Percentiles rank a stretch among this genome's conserved stretches.
These are phyloP conservation scores for Zapus hudsonius DNA, from an alignment of 2,113 vertebrate species.

Conservation along the genomic window DNA sequence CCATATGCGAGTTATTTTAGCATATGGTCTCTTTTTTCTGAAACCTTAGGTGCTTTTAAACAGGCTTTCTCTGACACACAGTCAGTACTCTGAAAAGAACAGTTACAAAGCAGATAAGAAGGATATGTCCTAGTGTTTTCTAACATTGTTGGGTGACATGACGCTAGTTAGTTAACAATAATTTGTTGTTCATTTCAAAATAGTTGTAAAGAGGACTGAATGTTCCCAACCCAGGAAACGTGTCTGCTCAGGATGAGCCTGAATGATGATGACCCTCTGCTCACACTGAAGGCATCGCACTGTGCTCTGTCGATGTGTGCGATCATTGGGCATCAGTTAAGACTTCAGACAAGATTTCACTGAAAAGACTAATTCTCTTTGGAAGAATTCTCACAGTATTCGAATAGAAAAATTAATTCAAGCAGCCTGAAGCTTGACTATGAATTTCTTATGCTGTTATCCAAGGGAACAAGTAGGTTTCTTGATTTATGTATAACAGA, in stretches of 20 bases:
- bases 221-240: neutral
- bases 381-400: neutral
- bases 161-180: neutral
- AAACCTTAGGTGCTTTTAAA: neutral
- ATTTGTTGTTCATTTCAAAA: neutral
- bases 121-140: neutral
- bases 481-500: neutral
- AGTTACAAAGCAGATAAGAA: neutral
- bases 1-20: neutral
- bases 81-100: slow-evolving; percentile 12
- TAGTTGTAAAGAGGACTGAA: neutral
- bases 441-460: neutral
- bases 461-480: neutral
- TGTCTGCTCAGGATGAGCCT: neutral
- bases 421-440: neutral
- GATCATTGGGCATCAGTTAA: neutral
- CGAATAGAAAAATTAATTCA: neutral
- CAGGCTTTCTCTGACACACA: neutral
- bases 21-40: neutral
- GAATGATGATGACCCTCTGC: neutral
- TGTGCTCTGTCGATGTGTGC: neutral
- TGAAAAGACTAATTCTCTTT: neutral
- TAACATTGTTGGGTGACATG: neutral
- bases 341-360: neutral
- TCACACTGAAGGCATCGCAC: neutral